These are phyloP conservation scores for Lochmaea capreae DNA, from an alignment of 2,888 invertebrate species.

Conservation along the genomic window DNA sequence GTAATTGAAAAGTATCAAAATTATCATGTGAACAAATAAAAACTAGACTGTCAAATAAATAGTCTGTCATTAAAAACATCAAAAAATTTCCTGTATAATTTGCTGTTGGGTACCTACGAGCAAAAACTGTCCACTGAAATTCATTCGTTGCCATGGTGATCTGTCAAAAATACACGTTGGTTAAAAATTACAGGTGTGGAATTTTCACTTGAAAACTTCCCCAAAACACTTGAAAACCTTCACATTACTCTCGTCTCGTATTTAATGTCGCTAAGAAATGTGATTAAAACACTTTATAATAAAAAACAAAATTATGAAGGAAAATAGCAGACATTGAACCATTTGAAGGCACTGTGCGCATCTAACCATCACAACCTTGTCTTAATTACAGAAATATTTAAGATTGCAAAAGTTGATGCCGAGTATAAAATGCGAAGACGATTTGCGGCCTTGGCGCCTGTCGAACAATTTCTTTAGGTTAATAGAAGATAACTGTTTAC, in stretches of 20 bases:
- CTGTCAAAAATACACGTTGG: too few species aligned
- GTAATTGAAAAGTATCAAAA: too few species aligned
- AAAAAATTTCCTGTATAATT: too few species aligned
- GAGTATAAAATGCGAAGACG: constrained; percentile 50
- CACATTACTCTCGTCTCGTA: neutral
- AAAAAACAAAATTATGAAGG: neutral
- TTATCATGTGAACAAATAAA: too few species aligned
- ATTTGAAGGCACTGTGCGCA: constrained; percentile 49
- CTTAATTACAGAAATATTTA: constrained; percentile 56
- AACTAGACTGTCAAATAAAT: too few species aligned
- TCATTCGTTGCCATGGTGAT: too few species aligned
- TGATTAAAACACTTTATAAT: neutral
- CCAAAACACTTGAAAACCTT: neutral
- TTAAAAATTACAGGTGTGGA: too few species aligned
- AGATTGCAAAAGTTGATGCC: constrained; percentile 48
- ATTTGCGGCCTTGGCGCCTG: constrained; percentile 50
- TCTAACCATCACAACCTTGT: constrained; percentile 58
- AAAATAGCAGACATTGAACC: constrained; percentile 44
- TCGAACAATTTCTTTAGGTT: constrained; percentile 19
- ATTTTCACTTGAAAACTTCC: neutral
- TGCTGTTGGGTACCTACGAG: too few species aligned
- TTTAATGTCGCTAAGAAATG: neutral
- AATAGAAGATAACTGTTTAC: constrained; percentile 13
- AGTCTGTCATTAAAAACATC: too few species aligned
- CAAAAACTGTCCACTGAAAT: too few species aligned